Percentiles rank a stretch among this genome's conserved stretches.
Evolutionary conservation across 2,113 vertebrate genomes (phyloP).

Genomic region (Hippotragus niger): DNA sequence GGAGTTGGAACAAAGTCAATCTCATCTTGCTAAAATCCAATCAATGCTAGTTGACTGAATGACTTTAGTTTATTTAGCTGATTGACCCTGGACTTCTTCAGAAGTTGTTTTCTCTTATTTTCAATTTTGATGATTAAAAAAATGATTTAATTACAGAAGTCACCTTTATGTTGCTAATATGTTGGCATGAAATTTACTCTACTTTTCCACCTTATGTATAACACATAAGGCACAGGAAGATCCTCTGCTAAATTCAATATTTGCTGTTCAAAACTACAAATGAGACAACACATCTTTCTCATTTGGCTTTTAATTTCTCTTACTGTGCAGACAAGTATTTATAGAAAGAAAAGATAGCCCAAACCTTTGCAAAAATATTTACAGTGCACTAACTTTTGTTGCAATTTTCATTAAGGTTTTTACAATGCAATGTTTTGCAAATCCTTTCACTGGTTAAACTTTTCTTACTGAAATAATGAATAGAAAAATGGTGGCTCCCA

Average conservation of each 20-base stretch:
- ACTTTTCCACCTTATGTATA: background rate
- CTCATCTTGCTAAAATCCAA: slow-evolving; percentile 75
- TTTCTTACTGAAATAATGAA: slow-evolving; percentile 58
- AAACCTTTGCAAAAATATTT: slow-evolving; percentile 58
- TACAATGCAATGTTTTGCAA: slow-evolving; percentile 11
- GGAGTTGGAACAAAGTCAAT: slow-evolving; percentile 78
- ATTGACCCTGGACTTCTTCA: slow-evolving; percentile 73
- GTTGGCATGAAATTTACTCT: slow-evolving; percentile 42
- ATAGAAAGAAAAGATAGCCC: slow-evolving; percentile 12
- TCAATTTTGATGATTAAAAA: slow-evolving; percentile 72
- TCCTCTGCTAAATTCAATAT: background rate
- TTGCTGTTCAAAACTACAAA: background rate
- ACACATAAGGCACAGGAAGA: background rate
- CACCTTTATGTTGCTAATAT: slow-evolving; percentile 62
- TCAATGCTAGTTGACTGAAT: slow-evolving; percentile 76
- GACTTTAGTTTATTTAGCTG: slow-evolving; percentile 78
- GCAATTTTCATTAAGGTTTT: background rate
- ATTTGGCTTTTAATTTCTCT: slow-evolving; percentile 17
- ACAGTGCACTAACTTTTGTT: slow-evolving; percentile 14
- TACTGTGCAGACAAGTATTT: slow-evolving; percentile 8
- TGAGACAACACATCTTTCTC: background rate
- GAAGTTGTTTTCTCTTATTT: slow-evolving; percentile 76
- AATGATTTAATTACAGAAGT: slow-evolving; percentile 73
- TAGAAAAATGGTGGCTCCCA: slow-evolving; percentile 32
- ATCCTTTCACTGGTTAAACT: slow-evolving; percentile 44